Percentiles rank a stretch among this genome's conserved stretches.
These are phyloP conservation scores for Sebastiscus tertius DNA, from an alignment of 2,797 vertebrate genomes.

Conservation along the genomic window DNA sequence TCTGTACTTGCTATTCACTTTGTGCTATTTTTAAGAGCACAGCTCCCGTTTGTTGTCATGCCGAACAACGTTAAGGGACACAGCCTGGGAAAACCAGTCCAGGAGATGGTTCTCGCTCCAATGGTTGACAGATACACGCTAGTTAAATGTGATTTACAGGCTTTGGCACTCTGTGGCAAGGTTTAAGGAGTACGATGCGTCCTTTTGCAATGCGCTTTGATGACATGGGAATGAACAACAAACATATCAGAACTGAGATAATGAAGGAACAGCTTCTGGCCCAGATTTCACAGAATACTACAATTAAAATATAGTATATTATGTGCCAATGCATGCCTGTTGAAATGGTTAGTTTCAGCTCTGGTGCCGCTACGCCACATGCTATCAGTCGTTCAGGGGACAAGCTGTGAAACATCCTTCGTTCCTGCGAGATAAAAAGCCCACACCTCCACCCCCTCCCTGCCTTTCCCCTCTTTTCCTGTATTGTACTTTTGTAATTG, in stretches of 20 bases:
- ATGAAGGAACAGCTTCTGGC: constrained; percentile 59
- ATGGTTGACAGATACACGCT: constrained; percentile 54
- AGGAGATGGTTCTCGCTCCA: constrained; percentile 32
- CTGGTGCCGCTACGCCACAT: constrained; percentile 51
- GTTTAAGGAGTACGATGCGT: constrained; percentile 50
- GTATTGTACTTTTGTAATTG: constrained; percentile 72
- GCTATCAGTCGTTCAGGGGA: constrained; percentile 58
- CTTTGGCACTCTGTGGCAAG: constrained; percentile 40
- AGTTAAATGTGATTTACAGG: constrained; percentile 67
- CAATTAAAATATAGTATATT: constrained; percentile 53
- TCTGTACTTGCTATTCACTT: constrained; percentile 73
- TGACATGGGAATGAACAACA: constrained; percentile 59
- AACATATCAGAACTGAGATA: constrained; percentile 56
- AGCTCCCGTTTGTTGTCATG: constrained; percentile 52
- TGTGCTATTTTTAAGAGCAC: constrained; percentile 64
- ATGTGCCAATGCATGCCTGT: constrained; percentile 58
- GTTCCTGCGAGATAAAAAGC: constrained; percentile 49
- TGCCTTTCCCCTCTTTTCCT: constrained; percentile 45
- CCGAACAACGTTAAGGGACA: constrained; percentile 34
- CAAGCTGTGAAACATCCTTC: constrained; percentile 65
- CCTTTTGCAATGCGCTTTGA: constrained; percentile 53
- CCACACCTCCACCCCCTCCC: constrained; percentile 42
- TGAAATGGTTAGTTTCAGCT: constrained; percentile 56
- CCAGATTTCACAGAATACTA: constrained; percentile 58
- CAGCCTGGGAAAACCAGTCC: constrained; percentile 43